Evolutionary conservation across 2,888 invertebrate genomes (phyloP), one percentile per base, ranked within the genome.

Genomic region (Chesias legatella): DNA sequence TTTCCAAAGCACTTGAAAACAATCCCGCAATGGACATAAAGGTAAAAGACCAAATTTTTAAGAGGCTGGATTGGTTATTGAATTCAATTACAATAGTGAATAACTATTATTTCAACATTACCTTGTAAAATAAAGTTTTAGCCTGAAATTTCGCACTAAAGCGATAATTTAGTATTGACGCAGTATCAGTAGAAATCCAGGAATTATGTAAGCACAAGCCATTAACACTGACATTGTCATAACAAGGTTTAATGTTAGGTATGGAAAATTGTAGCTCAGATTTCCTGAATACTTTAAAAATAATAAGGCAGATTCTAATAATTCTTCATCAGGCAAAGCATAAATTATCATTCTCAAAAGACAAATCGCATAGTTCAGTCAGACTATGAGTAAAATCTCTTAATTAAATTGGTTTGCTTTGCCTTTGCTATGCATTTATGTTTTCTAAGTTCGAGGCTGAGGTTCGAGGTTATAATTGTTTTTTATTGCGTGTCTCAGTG

Each of bases 1-100:
- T 86, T 46, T 60, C 74, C 1, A 86, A 84, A 61, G 81, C 72
- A 1, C 33, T 78, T 20, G 76, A 83, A 51, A 62, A 56, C 3
- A 76, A 76, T 44, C 78, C 83, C 3, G 7, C 26, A 7, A 56
- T 83, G 34, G 62, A 84, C 50, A 54, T 86, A 36, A 67, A 69
- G 77, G 85, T 86, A 67, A 33, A 24, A 3, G n/a, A 1, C 10
- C 6, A 22, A 6, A 10, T 22, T 9, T 10, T 7, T 20, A 23
- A 5, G 8, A 11, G 17, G n/a, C 8, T 17, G 9, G 9, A 25
- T 5, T 17, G 5, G 17, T 7, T 11, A 10, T 27, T 27, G 3
- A 6, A 27, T 11, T 7, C 17, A 28, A 11, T 8, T 28, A 1
- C 20, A 27, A 10, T 21, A 21, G 21, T 20, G 10, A 11, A 6